These are phyloP conservation scores for Drosophila persimilis DNA, from an alignment of 1,140 invertebrate genomes.

Conservation along the genomic window DNA sequence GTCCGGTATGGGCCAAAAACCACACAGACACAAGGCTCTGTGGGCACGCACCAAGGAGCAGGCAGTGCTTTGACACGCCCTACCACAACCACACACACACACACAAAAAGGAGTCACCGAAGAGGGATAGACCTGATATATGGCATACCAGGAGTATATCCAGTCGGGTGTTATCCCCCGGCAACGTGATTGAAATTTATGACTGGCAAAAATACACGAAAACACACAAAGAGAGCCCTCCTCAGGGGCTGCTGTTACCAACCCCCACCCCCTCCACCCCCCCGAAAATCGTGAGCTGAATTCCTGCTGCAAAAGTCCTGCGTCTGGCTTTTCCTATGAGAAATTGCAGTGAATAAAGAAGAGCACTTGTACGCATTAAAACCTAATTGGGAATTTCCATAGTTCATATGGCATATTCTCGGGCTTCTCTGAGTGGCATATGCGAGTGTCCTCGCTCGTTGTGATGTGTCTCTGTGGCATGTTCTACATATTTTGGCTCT, in stretches of 20 bases:
- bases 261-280: not conserved
- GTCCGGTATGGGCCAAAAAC: constrained; percentile 33
- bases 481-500: constrained; percentile 80
- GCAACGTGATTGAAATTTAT: constrained; percentile 82
- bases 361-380: constrained; percentile 81
- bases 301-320: constrained; percentile 15
- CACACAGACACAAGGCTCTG: constrained; percentile 46
- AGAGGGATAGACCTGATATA: constrained; percentile 45
- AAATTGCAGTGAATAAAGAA: constrained; percentile 81
- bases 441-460: constrained; percentile 20
- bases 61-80: constrained; percentile 43
- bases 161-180: constrained; percentile 72
- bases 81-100: constrained; percentile 33
- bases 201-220: constrained; percentile 76
- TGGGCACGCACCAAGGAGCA: constrained; percentile 54
- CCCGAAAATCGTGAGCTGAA: constrained; percentile 60
- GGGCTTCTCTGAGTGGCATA: not conserved
- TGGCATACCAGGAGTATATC: constrained; percentile 63
- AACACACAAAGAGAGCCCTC: not conserved
- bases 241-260: constrained; percentile 7
- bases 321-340: constrained; percentile 45
- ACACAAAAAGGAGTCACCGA: constrained; percentile 10
- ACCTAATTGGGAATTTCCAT: constrained; percentile 81
- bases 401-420: constrained; percentile 77
- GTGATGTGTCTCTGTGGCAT: constrained; percentile 61